Base-by-base conservation (phyloP, 2,797 vertebrate species). In the Helarctos malayanus region DNA sequence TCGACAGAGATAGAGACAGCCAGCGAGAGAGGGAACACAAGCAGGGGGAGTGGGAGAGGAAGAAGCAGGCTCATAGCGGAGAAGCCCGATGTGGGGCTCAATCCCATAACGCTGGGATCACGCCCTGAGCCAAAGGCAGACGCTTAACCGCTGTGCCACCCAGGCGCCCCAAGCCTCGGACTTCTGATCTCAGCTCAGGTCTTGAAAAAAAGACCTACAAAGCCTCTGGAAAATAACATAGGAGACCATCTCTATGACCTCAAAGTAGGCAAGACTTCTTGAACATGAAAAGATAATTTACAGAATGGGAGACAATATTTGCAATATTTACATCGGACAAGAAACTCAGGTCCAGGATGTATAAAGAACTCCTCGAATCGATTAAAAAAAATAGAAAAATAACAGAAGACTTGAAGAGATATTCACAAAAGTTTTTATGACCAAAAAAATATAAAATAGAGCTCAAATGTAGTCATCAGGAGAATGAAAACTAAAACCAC, bases 251-350 rank as follows among this genome's bases (percentile, higher is more conserved):
- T 84, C 84, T 45, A 79, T n/a, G 32, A 63, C 23, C 57, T 76
- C 86, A 80, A 94, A 38, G 61, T 84, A 93, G n/a, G 47, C 38
- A 79, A 93, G 52, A 93, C n/a, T 88, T 61, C n/a, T 75, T 93
- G 38, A 93, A 54, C 56, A 93, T 57, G 57, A 75, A 81, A 88
- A 89, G 57, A 54, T 21, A 87, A 45, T 75, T 38, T 52, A 80
- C 45, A 95, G 78, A 65, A 80, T 35, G 27, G 76, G 38, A 95
- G 49, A 65, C 13, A 52, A 27, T 63, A 79, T 73, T 16, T 87
- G 41, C 56, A 84, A 21, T 61, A 63, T 63, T 96, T 81, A 89
- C 3, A 65, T 16, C 16, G 88, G 56, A 68, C 85, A 10, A 11
- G 83, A 57, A 23, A 75, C 38, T 69, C 5, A 27, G 10, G 29